These are phyloP conservation scores for Seriola rivoliana DNA, from an alignment of 2,113 vertebrate species.

Conservation along the genomic window DNA sequence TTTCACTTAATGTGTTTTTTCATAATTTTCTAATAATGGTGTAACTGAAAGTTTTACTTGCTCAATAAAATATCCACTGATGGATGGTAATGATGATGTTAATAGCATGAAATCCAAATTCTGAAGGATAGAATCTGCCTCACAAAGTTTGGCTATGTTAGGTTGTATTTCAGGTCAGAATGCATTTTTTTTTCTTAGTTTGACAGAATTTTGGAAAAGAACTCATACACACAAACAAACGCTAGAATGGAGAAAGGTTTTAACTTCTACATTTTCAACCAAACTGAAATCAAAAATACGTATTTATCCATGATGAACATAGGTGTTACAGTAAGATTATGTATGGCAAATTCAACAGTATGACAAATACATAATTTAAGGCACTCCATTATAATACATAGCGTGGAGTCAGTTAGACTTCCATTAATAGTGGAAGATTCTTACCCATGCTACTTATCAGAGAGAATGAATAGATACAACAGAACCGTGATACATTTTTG, in stretches of 20 bases:
- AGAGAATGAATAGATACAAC: constrained; percentile 47
- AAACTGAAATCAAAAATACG: constrained; percentile 39
- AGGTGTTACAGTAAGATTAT: constrained; percentile 34
- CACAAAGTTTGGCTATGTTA: background rate
- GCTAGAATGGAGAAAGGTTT: constrained; percentile 13
- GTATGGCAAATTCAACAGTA: constrained; percentile 61
- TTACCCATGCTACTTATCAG: constrained; percentile 18
- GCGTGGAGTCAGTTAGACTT: constrained; percentile 25
- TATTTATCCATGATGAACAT: constrained; percentile 41
- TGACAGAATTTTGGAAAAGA: background rate
- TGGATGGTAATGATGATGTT: background rate
- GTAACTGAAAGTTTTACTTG: background rate
- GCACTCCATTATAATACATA: constrained; percentile 65
- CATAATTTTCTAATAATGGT: background rate
- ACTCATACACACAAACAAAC: constrained; percentile 9
- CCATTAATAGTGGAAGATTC: constrained; percentile 14
- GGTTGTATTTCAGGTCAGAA: constrained; percentile 15
- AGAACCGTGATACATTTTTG: constrained; percentile 10
- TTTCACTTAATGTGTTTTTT: background rate
- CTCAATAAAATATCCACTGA: background rate
- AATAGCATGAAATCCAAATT: background rate
- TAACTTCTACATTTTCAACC: constrained; percentile 12
- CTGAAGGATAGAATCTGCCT: background rate
- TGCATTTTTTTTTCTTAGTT: background rate
- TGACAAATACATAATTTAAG: constrained; percentile 60